Base-by-base conservation (phyloP, 1,140 invertebrate genomes). In the Drosophila mauritiana region DNA sequence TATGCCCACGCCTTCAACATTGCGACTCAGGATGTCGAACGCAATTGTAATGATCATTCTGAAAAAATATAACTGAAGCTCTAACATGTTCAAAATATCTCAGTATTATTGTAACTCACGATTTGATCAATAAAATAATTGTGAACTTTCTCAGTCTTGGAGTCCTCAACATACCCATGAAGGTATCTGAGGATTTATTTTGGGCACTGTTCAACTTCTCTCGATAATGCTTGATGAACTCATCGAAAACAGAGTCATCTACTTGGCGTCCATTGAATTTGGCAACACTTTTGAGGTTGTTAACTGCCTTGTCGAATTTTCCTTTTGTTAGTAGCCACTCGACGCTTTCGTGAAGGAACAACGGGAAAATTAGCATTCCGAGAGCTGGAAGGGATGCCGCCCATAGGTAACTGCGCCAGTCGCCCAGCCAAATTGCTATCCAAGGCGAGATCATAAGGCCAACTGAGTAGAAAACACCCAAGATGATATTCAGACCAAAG, bases 291-390 rank as follows among this genome's bases (percentile, higher is more conserved):
- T 85, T 76, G 20, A 95, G 93, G 62, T 94, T 94, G 7, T 91
- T 57, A 2, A 94, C 92, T 0, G 94, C 94, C 57, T 93, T 85
- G 11, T 94, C 92, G 4, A 92, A 92, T 15, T 92, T 81, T 0
- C 94, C 93, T 73, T 94, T 93, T 43, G 94, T 94, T 10, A 95
- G 83, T 12, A 95, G 83, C 95, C 95, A 95, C 67, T 94, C 93
- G 0, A 94, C 94, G 61, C 94, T 95, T 84, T 95, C 94, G 67
- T 95, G 94, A 68, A 95, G 90, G 39, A 93, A 56, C 13, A 92
- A 84, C 25, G 93, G 94, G 80, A 92, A 94, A n/a, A 84, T 51
- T 17, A 93, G 78, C 25, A 94, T 88, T 0, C 92, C 54, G 0
- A 92, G 42, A 15, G 94, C 92, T 1, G 94, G 94, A 15, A 94